Evolutionary conservation across 2,888 invertebrate genomes (phyloP).

Genomic region (Ophraella communa): DNA sequence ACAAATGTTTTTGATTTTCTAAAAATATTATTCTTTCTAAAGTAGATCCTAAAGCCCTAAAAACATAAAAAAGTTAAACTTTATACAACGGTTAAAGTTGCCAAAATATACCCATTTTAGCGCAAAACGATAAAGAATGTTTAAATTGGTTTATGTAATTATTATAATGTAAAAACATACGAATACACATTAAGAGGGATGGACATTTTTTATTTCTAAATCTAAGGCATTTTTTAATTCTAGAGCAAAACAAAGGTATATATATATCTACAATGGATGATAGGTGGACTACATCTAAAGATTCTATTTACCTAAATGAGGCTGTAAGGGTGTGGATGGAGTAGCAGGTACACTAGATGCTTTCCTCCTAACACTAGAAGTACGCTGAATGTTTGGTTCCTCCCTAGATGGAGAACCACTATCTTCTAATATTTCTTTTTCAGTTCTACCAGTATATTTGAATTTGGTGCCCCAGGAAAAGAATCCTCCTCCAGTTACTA

Average conservation of each 20-base stretch:
- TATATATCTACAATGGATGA: not conserved
- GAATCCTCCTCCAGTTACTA: constrained; percentile 87
- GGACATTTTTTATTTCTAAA: too few species aligned
- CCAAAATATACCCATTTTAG: too few species aligned
- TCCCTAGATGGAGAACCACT: constrained; percentile 71
- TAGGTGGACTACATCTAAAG: constrained; percentile 2
- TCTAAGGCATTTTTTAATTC: not conserved
- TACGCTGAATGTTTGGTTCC: constrained; percentile 62
- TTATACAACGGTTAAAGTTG: too few species aligned
- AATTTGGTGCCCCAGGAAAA: constrained; percentile 96
- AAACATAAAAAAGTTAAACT: too few species aligned
- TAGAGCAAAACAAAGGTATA: not conserved
- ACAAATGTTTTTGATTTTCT: too few species aligned
- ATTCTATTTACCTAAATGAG: constrained; percentile 66
- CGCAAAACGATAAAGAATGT: too few species aligned
- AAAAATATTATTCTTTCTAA: too few species aligned
- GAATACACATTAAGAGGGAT: too few species aligned
- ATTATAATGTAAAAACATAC: too few species aligned
- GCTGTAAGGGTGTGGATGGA: constrained; percentile 82
- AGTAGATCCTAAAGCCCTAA: too few species aligned
- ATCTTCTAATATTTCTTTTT: constrained; percentile 88
- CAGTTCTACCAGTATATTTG: constrained; percentile 90
- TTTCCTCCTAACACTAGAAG: constrained; percentile 72
- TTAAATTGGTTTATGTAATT: too few species aligned
- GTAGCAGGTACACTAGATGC: constrained; percentile 88